Evolutionary conservation across 2,797 vertebrate genomes (phyloP), one percentile per base, ranked within the genome.

Genomic region (Manis crassicaudata): DNA sequence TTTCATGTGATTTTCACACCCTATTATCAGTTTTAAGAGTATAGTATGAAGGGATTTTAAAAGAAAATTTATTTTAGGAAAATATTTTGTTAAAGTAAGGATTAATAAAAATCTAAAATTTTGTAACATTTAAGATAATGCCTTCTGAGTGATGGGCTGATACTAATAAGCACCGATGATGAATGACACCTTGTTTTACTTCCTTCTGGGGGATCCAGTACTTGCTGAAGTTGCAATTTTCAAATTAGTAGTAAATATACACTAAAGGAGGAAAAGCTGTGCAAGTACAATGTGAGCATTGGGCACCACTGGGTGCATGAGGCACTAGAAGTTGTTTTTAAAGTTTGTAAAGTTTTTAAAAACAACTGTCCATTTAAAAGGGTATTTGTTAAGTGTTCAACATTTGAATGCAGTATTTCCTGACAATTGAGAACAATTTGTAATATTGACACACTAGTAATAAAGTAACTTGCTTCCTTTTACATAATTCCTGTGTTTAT

Each of bases 61-160:
- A 97, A 95, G 87, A 89, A 96, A 90, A 88, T 96, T 90, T 72
- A 58, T 54, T 91, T 97, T 97, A 88, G 88, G 35, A 92, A 92
- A 97, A 87, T 92, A n/a, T 90, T 96, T 95, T 92, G 60, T 50
- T 50, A 5, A 76, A 87, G 88, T 96, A 90, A 92, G 82, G 52
- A 88, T 50, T 50, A 76, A 21, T 76, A 43, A 91, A 65, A 81
- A 62, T 88, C 43, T 73, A 68, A 83, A 90, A 40, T 62, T 83
- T 95, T 81, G 67, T 16, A n/a, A 3, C 35, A 11, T 80, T 92
- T 32, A 89, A 83, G 14, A 65, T 46, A 80, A 83, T 79, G 54
- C 25, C 5, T 86, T 93, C 37, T 2, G 35, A 32, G 35, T 16
- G 46, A 32, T 32, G 43, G 76, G 20, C n/a, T 68, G 43, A 35